phyloP scores from a whole-genome alignment of 2,113 vertebrate species.

The Picathartes gymnocephalus region DNA sequence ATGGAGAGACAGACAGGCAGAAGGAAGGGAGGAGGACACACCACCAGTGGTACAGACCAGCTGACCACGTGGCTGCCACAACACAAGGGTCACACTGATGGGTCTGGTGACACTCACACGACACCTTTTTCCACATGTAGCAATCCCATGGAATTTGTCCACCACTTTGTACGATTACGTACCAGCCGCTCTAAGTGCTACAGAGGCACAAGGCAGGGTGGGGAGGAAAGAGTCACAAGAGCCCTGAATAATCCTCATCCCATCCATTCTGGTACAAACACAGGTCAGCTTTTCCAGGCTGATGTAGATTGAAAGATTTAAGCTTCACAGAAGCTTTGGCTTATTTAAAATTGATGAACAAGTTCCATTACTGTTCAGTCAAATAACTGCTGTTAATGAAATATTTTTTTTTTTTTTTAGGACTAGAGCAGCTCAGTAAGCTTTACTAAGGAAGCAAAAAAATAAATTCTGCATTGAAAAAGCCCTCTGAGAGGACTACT shows the following conservation, averaged over 20 bases:
- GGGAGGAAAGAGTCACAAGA: background rate
- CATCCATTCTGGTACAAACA: background rate
- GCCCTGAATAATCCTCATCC: background rate
- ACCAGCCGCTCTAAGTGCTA: background rate
- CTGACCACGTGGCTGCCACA: background rate
- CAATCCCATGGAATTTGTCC: background rate
- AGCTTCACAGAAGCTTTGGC: background rate
- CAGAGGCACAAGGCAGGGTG: background rate
- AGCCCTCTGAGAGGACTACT: background rate
- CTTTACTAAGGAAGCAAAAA: background rate
- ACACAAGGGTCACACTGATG: background rate
- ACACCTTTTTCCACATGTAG: background rate
- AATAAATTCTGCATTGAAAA: background rate
- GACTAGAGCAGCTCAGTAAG: background rate
- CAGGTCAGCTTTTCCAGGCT: background rate
- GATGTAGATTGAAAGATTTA: slow-evolving; percentile 18
- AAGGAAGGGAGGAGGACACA: background rate
- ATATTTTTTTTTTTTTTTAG: background rate
- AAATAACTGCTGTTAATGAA: background rate
- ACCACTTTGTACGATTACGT: background rate
- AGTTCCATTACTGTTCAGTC: slow-evolving; percentile 9
- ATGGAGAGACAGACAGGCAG: background rate
- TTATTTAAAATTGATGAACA: slow-evolving; percentile 33
- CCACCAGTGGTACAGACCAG: background rate
- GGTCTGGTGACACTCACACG: background rate